These are phyloP conservation scores for Nomada goodeniana DNA, from an alignment of 2,888 invertebrate genomes.

Conservation along the genomic window DNA sequence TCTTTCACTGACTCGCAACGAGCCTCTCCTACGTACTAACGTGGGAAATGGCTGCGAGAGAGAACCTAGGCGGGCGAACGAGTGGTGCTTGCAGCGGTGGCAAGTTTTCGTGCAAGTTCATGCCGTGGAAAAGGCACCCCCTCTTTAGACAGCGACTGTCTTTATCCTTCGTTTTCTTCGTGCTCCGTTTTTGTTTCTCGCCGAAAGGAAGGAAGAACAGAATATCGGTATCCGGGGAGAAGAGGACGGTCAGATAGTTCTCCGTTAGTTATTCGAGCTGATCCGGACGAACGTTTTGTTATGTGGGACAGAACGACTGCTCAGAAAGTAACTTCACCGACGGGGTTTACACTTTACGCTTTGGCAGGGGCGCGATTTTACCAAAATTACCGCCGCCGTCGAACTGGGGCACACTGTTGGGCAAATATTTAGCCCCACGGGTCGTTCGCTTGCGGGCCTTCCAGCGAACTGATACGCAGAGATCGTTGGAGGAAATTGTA, in stretches of 20 bases:
- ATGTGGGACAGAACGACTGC: slow-evolving; percentile 68
- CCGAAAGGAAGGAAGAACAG: slow-evolving; percentile 14
- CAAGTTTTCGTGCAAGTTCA: slow-evolving; percentile 75
- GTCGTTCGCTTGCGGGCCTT: too few relatives aligned
- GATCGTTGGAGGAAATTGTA: too few relatives aligned
- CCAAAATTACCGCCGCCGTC: slow-evolving; percentile 44
- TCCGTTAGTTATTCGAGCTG: slow-evolving; percentile 66
- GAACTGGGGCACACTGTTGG: slow-evolving; percentile 15
- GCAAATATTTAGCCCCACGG: slow-evolving; percentile 29
- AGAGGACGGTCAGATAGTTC: slow-evolving; percentile 63
- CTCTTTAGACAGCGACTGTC: slow-evolving; percentile 23
- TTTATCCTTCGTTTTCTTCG: neutral
- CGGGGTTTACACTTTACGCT: slow-evolving; percentile 62
- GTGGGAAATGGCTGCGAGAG: slow-evolving; percentile 43
- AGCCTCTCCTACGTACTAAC: slow-evolving; percentile 31
- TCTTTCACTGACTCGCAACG: slow-evolving; percentile 58
- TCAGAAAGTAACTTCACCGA: slow-evolving; percentile 63
- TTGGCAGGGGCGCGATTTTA: slow-evolving; percentile 40
- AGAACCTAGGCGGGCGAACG: slow-evolving; percentile 37
- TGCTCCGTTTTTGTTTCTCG: neutral
- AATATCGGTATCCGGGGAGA: slow-evolving; percentile 49
- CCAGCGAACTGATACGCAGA: too few relatives aligned
- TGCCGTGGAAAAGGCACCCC: slow-evolving; percentile 35
- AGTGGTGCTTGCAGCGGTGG: slow-evolving; percentile 62
- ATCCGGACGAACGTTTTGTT: slow-evolving; percentile 72